Evolutionary conservation across 1,140 invertebrate species (phyloP), one percentile per base, ranked within the genome.

Genomic region (Geopemphigus sp.): DNA sequence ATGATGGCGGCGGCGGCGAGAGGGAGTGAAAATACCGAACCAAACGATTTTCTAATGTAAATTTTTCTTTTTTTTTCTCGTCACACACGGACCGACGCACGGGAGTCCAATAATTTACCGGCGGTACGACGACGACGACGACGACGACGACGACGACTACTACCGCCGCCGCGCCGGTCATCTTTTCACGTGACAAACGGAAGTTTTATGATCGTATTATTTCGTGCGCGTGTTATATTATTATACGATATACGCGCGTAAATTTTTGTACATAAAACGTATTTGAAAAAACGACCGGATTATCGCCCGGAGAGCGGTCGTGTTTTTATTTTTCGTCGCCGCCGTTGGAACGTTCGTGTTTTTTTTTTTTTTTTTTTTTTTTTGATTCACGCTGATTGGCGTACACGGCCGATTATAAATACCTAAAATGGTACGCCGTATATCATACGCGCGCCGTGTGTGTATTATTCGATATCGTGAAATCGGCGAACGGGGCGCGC

Each of bases 101-200:
- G 68, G 24, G 66, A 70, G 66, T 53, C 66, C 50, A 53, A 70
- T 70, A 70, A 53, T 70, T 70, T 70, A 70, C 66, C 64, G 19
- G 64, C 22, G 64, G 47, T n/a, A 39, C 64, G 64, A 68, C 39
- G 19, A 68, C 12, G n/a, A 32, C 24, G 24, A 10, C 26, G 26
- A n/a, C n/a, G n/a, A n/a, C n/a, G n/a, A n/a, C n/a, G n/a, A n/a
- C n/a, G n/a, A n/a, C n/a, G n/a, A n/a, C n/a, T n/a, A n/a, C n/a
- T n/a, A n/a, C n/a, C n/a, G n/a, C n/a, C n/a, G n/a, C n/a, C 10
- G 8, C 54, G 54, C 39, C 66, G 47, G 66, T 70, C 66, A 47
- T 70, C 47, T 70, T 70, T 70, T 70, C 47, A 70, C 47, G 66
- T 70, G 66, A 70, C 66, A 70, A 70, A 70, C 66, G 66, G 66